phyloP scores from a whole-genome alignment of 1,140 invertebrate species.

The Chironomus striatipennis region DNA sequence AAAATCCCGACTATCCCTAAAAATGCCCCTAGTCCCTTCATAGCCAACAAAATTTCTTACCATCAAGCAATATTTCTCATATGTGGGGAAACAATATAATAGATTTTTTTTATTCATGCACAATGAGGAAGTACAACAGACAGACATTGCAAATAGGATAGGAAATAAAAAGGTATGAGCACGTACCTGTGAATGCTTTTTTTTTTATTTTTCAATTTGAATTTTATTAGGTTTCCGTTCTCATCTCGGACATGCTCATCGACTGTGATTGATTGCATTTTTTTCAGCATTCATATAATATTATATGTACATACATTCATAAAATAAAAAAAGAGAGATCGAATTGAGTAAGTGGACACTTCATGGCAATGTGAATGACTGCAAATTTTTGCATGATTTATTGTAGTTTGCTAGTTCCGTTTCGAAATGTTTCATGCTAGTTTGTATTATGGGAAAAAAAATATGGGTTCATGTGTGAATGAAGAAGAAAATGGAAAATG shows the following conservation, averaged over 20 bases:
- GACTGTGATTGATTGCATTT: conserved; percentile 7
- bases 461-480: too few relatives aligned
- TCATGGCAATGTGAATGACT: not conserved
- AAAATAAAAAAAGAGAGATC: not conserved
- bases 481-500: too few relatives aligned
- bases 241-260: not conserved
- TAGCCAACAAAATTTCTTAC: too few relatives aligned
- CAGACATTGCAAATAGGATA: not conserved
- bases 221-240: not conserved
- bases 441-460: not conserved
- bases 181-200: not conserved
- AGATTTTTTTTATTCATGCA: too few relatives aligned
- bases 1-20: too few relatives aligned
- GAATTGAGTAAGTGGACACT: not conserved
- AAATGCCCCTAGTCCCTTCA: too few relatives aligned
- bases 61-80: too few relatives aligned
- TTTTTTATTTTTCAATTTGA: not conserved
- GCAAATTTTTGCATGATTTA: conserved; percentile 4
- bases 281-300: not conserved
- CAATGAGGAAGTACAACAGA: not conserved
- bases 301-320: not conserved
- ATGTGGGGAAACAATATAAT: too few relatives aligned
- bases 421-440: not conserved
- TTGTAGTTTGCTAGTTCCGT: not conserved
- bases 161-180: too few relatives aligned